Evolutionary conservation across 2,888 invertebrate genomes (phyloP).

Genomic region (Siphonodentalium dalli): DNA sequence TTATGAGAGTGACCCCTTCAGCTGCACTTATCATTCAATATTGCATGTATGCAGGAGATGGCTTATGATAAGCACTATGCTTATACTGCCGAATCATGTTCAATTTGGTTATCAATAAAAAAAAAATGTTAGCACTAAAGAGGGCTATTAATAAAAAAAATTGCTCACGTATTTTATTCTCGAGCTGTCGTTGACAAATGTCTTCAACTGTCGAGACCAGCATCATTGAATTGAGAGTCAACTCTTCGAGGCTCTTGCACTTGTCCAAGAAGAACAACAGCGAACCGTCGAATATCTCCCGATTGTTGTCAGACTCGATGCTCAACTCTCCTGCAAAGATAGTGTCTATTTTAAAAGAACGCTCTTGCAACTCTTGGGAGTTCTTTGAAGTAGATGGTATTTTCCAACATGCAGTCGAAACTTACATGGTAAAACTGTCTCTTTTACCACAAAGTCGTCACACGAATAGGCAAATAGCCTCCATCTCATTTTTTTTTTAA

Average conservation of each 20-base stretch:
- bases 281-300: conserved; percentile 39
- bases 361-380: no score
- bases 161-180: conserved; percentile 42
- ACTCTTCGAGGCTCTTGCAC: conserved; percentile 35
- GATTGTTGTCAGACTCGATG: conserved; percentile 46
- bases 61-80: no score
- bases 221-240: conserved; percentile 42
- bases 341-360: not conserved
- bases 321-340: conserved; percentile 32
- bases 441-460: no score
- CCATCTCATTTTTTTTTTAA: no score
- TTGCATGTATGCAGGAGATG: no score
- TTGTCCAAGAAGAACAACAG: conserved; percentile 31
- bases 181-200: conserved; percentile 37
- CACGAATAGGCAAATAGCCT: no score
- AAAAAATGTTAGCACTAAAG: conserved; percentile 15
- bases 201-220: conserved; percentile 34
- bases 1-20: no score
- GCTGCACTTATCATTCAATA: no score
- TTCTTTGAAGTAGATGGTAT: not conserved
- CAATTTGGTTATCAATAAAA: conserved; percentile 10
- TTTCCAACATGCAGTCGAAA: not conserved
- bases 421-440: not conserved
- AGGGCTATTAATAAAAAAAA: not conserved
- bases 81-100: no score